Evolutionary conservation across 2,797 vertebrate genomes (phyloP).

Genomic region (Leptoclinus maculatus): DNA sequence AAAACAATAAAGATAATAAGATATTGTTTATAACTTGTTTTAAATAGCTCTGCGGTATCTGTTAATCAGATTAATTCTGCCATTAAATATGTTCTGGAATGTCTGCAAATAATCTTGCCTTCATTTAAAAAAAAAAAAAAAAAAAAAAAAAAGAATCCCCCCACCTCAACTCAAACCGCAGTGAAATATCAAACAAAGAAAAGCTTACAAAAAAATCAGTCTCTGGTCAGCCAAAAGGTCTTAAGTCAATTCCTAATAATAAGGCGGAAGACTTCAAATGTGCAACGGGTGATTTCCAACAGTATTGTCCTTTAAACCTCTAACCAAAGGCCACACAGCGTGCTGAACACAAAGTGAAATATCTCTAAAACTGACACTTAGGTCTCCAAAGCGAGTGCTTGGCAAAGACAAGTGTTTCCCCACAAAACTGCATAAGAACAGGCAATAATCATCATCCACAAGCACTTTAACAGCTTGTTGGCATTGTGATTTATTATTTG

Average conservation of each 20-base stretch:
- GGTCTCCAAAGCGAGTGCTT: slow-evolving; percentile 58
- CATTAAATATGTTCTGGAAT: slow-evolving; percentile 56
- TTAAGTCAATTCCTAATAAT: slow-evolving; percentile 62
- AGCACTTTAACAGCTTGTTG: slow-evolving; percentile 40
- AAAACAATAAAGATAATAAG: slow-evolving; percentile 34
- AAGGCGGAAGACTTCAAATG: slow-evolving; percentile 38
- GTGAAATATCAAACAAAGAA: slow-evolving; percentile 63
- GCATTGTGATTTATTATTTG: slow-evolving; percentile 30
- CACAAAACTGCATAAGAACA: slow-evolving; percentile 51
- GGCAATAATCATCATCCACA: slow-evolving; percentile 25
- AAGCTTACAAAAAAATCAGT: slow-evolving; percentile 42
- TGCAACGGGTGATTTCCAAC: slow-evolving; percentile 67
- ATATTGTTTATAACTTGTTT: slow-evolving; percentile 3
- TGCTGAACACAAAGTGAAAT: slow-evolving; percentile 61
- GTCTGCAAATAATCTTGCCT: slow-evolving; percentile 46
- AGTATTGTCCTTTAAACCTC: slow-evolving; percentile 59
- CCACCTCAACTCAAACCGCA: not conserved
- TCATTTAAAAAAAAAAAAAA: slow-evolving; percentile 29
- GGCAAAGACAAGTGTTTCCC: slow-evolving; percentile 55
- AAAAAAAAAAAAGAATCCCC: slow-evolving; percentile 6
- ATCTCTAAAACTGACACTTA: slow-evolving; percentile 60
- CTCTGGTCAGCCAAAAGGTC: slow-evolving; percentile 68
- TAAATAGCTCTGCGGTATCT: slow-evolving; percentile 13
- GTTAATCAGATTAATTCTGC: slow-evolving; percentile 40
- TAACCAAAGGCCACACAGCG: slow-evolving; percentile 69